Evolutionary conservation across 2,797 vertebrate genomes (phyloP).

Genomic region (Microctenopoma lineatum): DNA sequence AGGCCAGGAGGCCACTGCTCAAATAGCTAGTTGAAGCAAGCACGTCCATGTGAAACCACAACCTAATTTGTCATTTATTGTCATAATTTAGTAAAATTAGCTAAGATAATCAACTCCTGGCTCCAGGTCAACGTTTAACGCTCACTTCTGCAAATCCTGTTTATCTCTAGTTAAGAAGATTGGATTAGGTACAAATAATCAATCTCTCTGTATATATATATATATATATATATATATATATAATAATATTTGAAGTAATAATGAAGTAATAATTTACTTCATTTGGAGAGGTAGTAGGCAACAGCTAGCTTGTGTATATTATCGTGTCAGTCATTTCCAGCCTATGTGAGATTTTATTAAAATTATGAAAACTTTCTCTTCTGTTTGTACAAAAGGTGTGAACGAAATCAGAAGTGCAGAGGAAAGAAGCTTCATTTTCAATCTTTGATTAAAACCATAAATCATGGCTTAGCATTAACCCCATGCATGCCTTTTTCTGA

Average conservation of each 20-base stretch:
- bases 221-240: too few species aligned
- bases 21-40: too few species aligned
- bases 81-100: too few species aligned
- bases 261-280: background rate
- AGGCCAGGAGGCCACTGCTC: too few species aligned
- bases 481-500: slow-evolving; percentile 54
- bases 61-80: too few species aligned
- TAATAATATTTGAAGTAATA: too few species aligned
- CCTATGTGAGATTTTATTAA: too few species aligned
- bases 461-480: slow-evolving; percentile 39
- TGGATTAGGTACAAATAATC: too few species aligned
- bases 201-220: too few species aligned
- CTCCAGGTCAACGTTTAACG: background rate
- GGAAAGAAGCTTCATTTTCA: slow-evolving; percentile 19
- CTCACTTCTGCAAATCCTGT: background rate
- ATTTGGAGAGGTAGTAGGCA: background rate
- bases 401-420: background rate
- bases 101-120: too few species aligned
- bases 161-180: background rate
- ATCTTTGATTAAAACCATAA: slow-evolving; percentile 59
- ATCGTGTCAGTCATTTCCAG: background rate
- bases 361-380: too few species aligned
- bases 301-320: background rate
- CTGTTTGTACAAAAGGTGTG: background rate
- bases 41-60: too few species aligned